A percentile compares a stretch with the other conserved stretches of the same genome.
These are phyloP conservation scores for Phalacrocorax brasilianus DNA, from an alignment of 2,113 vertebrate species.

Conservation along the genomic window DNA sequence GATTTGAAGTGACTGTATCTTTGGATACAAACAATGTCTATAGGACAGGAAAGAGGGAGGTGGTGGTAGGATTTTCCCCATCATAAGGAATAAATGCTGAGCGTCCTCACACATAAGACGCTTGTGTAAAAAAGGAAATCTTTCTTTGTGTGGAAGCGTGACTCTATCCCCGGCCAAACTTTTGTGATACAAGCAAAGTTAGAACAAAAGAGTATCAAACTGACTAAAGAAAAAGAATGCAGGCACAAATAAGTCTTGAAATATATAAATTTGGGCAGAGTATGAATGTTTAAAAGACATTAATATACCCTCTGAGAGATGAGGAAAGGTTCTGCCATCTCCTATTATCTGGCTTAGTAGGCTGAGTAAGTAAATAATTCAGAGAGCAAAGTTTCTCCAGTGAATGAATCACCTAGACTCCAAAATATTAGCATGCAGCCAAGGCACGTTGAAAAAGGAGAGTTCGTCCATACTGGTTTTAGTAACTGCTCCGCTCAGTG, in stretches of 20 bases:
- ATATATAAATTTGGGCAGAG: conserved; percentile 53
- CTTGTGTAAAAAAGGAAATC: background rate
- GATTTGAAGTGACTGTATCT: background rate
- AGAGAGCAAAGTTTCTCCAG: conserved; percentile 55
- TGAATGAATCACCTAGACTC: conserved; percentile 51
- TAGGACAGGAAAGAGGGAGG: background rate
- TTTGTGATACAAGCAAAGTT: background rate
- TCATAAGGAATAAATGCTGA: background rate
- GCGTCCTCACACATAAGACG: background rate
- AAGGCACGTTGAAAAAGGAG: conserved; percentile 33
- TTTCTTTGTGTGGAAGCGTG: background rate
- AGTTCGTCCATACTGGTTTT: conserved; percentile 32
- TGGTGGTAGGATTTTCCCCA: background rate
- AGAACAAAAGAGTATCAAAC: background rate
- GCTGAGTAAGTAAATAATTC: conserved; percentile 66
- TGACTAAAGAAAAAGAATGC: background rate
- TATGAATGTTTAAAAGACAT: conserved; percentile 64
- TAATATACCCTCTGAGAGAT: conserved; percentile 53
- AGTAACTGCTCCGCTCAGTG: conserved; percentile 33
- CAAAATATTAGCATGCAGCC: conserved; percentile 34
- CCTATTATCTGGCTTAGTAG: conserved; percentile 64
- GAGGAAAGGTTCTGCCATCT: conserved; percentile 49
- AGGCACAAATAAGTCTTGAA: conserved; percentile 26
- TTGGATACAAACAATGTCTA: background rate
- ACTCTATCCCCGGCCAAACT: background rate